phyloP scores from a whole-genome alignment of 2,113 vertebrate genomes.

The Trogon melanurus region DNA sequence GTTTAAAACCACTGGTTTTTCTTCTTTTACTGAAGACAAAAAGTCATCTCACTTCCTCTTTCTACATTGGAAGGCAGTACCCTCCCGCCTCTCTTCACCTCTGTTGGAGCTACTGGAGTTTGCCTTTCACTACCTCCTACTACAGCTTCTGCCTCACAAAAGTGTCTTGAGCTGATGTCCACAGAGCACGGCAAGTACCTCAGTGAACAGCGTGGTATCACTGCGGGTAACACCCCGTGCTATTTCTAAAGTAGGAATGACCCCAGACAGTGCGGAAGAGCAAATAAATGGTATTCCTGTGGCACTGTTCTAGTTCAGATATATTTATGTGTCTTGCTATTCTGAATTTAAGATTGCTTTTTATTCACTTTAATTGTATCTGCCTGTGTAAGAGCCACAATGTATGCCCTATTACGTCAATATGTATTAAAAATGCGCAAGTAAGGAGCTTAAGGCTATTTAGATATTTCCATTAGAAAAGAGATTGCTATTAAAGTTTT shows the following conservation, averaged over 20 bases:
- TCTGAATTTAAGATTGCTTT: background rate
- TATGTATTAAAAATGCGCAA: conserved; percentile 29
- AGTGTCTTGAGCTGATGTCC: background rate
- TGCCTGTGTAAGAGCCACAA: background rate
- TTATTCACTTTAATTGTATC: background rate
- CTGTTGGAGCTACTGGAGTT: background rate
- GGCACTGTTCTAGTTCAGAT: background rate
- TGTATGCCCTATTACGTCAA: background rate
- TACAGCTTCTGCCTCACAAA: background rate
- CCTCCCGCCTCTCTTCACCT: background rate
- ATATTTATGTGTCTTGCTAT: background rate
- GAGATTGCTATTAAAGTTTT: background rate
- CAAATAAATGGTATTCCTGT: background rate
- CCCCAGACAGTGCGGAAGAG: background rate
- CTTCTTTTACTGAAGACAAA: background rate
- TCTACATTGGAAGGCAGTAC: background rate
- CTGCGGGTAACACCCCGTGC: background rate
- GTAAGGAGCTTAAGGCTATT: conserved; percentile 1
- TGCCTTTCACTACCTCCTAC: background rate
- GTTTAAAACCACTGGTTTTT: background rate
- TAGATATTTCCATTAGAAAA: background rate
- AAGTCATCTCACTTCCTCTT: background rate
- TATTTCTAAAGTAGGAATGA: background rate
- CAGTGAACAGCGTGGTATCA: background rate
- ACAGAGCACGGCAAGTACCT: background rate